phyloP scores from a whole-genome alignment of 2,797 vertebrate species.

The Rousettus madagascariensis region DNA sequence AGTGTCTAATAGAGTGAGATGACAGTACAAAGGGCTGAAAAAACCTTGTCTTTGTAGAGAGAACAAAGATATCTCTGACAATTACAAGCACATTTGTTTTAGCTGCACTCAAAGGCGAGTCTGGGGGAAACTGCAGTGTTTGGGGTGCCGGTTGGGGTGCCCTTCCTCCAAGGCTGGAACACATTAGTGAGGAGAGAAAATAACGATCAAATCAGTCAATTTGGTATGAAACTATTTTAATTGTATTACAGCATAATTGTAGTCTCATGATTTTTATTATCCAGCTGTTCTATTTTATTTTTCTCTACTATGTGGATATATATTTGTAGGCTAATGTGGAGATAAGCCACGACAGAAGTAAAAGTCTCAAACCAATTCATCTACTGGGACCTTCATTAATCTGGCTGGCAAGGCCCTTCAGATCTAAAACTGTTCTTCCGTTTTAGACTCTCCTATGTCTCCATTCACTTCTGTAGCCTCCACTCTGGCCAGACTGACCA shows the following conservation, averaged over 20 bases:
- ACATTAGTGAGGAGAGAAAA: neutral
- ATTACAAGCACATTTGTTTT: slow-evolving; percentile 72
- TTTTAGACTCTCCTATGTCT: neutral
- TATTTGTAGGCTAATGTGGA: neutral
- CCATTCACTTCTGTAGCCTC: neutral
- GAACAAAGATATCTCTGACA: slow-evolving; percentile 78
- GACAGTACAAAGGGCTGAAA: slow-evolving; percentile 69
- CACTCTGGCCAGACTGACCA: neutral
- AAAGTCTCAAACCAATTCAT: neutral
- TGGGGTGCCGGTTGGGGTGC: neutral
- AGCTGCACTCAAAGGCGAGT: slow-evolving; percentile 36
- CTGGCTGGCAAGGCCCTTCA: neutral
- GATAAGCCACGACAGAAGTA: neutral
- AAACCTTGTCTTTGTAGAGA: slow-evolving; percentile 46
- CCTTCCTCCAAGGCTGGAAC: neutral
- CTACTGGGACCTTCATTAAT: neutral
- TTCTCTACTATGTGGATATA: neutral
- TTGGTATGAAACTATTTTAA: neutral
- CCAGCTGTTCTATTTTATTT: neutral
- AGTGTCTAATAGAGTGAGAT: slow-evolving; percentile 67
- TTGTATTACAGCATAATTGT: neutral
- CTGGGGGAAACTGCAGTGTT: neutral
- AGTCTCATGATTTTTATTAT: neutral
- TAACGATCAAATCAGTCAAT: neutral
- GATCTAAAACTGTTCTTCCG: too few species aligned